Percentiles rank a stretch among this genome's conserved stretches.
These are phyloP conservation scores for Henricia sp. DNA, from an alignment of 53 echinoderm and acorn worm species.

Conservation along the genomic window DNA sequence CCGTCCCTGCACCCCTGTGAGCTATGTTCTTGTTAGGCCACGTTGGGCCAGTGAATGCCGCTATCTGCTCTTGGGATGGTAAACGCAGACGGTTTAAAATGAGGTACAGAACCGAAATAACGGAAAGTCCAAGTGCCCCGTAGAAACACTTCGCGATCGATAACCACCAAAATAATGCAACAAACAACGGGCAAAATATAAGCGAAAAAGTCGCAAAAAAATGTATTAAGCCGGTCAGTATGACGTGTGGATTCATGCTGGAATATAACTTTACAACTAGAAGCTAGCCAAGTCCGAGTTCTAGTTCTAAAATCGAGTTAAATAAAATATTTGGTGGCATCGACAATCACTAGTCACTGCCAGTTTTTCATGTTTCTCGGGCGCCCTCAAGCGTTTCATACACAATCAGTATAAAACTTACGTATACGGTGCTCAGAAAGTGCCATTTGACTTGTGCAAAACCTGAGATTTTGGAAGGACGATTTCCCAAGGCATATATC, in stretches of 20 bases:
- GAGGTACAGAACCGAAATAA: not conserved
- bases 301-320: no score
- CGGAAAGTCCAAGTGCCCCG: not conserved
- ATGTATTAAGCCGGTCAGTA: constrained; percentile 5
- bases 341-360: no score
- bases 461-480: no score
- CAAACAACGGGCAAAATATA: constrained; percentile 11
- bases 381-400: no score
- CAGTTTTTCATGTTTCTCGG: no score
- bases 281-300: no score
- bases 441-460: no score
- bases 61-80: not conserved
- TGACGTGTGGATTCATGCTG: not conserved
- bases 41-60: constrained; percentile 22
- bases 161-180: constrained; percentile 17
- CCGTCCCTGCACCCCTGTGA: constrained; percentile 78
- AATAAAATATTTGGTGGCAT: no score
- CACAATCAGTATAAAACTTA: no score
- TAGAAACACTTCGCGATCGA: constrained; percentile 32
- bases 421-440: no score
- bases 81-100: constrained; percentile 11
- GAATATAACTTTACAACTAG: no score
- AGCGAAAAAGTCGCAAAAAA: constrained; percentile 48
- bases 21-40: constrained; percentile 51
- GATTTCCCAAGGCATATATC: no score